Conservation (phyloP, 1,140 invertebrate species). For the Penaeus japonicus region DNA sequence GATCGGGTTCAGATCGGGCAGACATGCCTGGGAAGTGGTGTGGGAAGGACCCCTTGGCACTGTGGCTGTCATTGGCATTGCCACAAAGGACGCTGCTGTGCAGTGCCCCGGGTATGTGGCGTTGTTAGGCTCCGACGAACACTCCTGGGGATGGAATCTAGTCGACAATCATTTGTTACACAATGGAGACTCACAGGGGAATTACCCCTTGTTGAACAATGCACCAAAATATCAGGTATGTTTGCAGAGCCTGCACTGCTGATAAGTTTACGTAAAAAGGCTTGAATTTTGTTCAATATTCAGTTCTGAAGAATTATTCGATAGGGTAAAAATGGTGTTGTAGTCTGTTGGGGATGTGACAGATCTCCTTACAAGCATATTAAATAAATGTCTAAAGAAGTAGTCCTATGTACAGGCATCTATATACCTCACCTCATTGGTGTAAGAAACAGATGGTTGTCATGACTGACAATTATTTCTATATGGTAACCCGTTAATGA, state of each 20-base stretch:
- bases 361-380: not conserved
- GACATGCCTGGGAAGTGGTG: conserved; percentile 98
- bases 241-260: not conserved
- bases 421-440: no score
- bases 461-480: no score
- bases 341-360: no score
- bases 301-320: no score
- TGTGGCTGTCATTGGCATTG: conserved; percentile 93
- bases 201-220: conserved; percentile 95
- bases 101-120: conserved; percentile 93
- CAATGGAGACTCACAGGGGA: conserved; percentile 94
- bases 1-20: conserved; percentile 88
- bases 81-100: conserved; percentile 91
- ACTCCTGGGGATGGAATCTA: conserved; percentile 99
- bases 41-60: conserved; percentile 98
- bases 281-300: not conserved
- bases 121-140: conserved; percentile 91
- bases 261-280: not conserved
- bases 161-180: conserved; percentile 97
- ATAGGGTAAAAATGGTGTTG: no score
- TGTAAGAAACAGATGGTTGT: no score
- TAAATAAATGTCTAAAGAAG: not conserved
- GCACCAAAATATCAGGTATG: conserved; percentile 95
- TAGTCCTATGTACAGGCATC: no score
- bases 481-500: no score